Evolutionary conservation across 2,797 vertebrate species (phyloP), one percentile per base, ranked within the genome.

Genomic region (Cuculus canorus): DNA sequence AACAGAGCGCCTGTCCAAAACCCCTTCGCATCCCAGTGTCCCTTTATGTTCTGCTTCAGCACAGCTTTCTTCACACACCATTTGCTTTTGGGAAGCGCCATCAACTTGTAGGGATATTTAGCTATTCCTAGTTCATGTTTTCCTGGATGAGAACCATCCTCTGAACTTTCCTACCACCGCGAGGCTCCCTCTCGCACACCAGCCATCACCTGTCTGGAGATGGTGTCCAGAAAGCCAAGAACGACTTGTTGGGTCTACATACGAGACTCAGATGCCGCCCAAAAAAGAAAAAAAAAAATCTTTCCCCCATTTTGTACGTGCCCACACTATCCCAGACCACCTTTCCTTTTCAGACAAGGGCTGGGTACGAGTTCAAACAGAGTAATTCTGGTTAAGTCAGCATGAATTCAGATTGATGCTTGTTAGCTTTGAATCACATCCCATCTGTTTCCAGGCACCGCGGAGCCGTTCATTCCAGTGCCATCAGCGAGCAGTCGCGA

Each of bases 401-500:
- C 52, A 41, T 32, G 47, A 22, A 70, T 27, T 76, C 70, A 52
- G 24, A 45, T 15, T 56, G 56, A 66, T 27, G 15, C 25, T 43
- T 5, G 3, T 30, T 54, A 35, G 24, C 30, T 60, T 32, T 33
- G 47, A 47, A 52, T 47, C 52, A 11, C 54, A 39, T 7, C 64
- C 33, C n/a, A 23, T 50, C 27, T 15, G 13, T 32, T 65, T 41
- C 47, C 59, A 60, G n/a, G 56, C 39, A 1, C 21, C 8, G n/a
- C 23, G 18, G 48, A 61, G 32, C 41, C 47, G 52, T 11, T n/a
- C 6, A n/a, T 24, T 28, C 35, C 48, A 50, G n/a, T 6, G 41
- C 23, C n/a, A 22, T 19, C 27, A 48, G 41, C 0, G 0, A 17
- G 41, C 45, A 54, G 33, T 7, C 71, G 61, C 2, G 1, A 45